Evolutionary conservation across 1,140 invertebrate species (phyloP), one percentile per base, ranked within the genome.

Genomic region (Diorhabda sublineata): DNA sequence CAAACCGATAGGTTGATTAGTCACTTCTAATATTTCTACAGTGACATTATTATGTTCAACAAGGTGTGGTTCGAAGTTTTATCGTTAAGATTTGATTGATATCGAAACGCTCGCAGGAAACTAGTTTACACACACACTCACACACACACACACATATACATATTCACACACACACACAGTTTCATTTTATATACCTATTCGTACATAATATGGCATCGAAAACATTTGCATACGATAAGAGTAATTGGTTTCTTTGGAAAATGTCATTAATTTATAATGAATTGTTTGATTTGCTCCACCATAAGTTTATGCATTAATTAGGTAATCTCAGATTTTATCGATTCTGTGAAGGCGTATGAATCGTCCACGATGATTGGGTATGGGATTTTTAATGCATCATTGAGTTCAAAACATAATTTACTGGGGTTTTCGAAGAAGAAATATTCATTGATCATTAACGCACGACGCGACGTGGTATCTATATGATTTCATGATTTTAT

Each of bases 231-330:
- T 52, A 8, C 47, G 47, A 52, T 52, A 52, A 52, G 47, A 52
- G 47, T 52, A 52, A 52, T 52, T 52, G 47, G 47, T n/a, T n/a
- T 52, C 47, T 52, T 52, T n/a, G 47, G 47, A 52, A 52, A 52
- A 52, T 52, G 47, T n/a, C 47, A 52, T 52, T 52, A 52, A 52
- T 52, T 52, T 52, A 52, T 3, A 52, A 52, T 52, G 47, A 52
- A 52, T 52, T 52, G n/a, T 52, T 52, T 52, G 47, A 52, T 52
- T 52, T 52, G 47, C 6, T 3, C n/a, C 4, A 52, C 47, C 47
- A 52, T 52, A 52, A n/a, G 47, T n/a, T 52, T 52, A 52, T n/a
- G 47, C 47, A n/a, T 52, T 52, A 52, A 8, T 52, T 52, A 52
- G n/a, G 47, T 26, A 26, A 26, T 26, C 26, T 26, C 26, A 26